Evolutionary conservation across 2,113 vertebrate species (phyloP), one percentile per base, ranked within the genome.

Genomic region (Manacus vitellinus): DNA sequence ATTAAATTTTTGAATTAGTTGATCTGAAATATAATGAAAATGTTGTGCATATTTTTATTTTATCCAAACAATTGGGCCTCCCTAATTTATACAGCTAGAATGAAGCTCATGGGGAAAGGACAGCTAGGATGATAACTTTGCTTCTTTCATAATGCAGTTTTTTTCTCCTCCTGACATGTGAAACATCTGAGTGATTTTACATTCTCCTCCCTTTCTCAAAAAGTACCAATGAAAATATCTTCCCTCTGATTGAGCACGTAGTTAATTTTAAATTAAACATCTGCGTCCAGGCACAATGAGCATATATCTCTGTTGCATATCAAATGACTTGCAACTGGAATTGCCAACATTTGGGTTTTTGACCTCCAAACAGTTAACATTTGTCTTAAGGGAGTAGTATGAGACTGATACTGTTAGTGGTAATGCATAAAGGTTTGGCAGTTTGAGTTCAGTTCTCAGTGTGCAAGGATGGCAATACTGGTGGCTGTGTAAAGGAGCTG

Each of bases 191-290:
- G 63, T 68, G 80, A 71, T 94, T 96, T 92, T 89, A 84, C 55
- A 14, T 67, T 84, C 25, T 92, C 46, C 39, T 74, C 41, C n/a
- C 25, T 86, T 88, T 72, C 28, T 83, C 43, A 70, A 61, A 85
- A 86, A 85, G 37, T 33, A 91, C 66, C 41, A 51, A 77, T 52
- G 67, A 85, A 94, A 96, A 90, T 82, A 41, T 63, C 63, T 92
- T 80, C 14, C 47, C 19, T 24, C 63, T 55, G 74, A 54, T 25
- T 85, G 74, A 95, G 39, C 33, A 93, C 54, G 85, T 11, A 85
- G 54, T 58, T 92, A 75, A 91, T 96, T 91, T 95, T 82, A 79
- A 94, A 97, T 88, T 88, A 89, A 94, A 83, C 87, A 93, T 3
- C 74, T 92, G 78, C 70, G 82, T 79, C 74, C 81, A 80, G 67